These are phyloP conservation scores for Alosa alosa DNA, from an alignment of 2,113 vertebrate species.

Conservation along the genomic window DNA sequence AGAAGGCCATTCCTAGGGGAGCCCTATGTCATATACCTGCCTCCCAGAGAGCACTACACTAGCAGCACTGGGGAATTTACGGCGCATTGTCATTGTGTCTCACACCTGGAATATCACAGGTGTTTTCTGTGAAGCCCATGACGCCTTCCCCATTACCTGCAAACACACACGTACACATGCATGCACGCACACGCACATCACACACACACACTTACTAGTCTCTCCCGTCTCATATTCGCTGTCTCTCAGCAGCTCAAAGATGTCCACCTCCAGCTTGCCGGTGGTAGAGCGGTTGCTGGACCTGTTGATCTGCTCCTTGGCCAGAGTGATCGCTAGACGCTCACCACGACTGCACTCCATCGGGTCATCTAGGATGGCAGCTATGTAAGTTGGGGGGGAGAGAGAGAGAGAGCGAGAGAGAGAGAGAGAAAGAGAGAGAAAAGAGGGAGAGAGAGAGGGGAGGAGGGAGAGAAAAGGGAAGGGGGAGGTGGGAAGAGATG, in stretches of 20 bases:
- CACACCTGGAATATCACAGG: too few relatives aligned
- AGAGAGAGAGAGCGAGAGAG: slow-evolving; percentile 39
- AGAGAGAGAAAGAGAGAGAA: background rate
- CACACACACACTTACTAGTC: slow-evolving; percentile 81
- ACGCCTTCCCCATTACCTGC: background rate
- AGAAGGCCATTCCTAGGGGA: background rate
- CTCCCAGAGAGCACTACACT: too few relatives aligned
- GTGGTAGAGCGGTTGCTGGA: slow-evolving; percentile 87
- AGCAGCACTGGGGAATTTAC: too few relatives aligned
- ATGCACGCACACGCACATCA: background rate
- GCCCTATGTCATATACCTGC: too few relatives aligned
- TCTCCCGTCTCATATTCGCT: slow-evolving; percentile 98
- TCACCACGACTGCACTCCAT: slow-evolving; percentile 99
- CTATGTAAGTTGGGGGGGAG: slow-evolving; percentile 51
- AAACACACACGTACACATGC: background rate
- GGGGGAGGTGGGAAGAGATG: too few relatives aligned
- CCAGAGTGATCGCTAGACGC: slow-evolving; percentile 94
- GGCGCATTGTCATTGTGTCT: background rate
- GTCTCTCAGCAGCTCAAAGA: slow-evolving; percentile 95
- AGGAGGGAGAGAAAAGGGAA: background rate
- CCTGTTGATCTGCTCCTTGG: slow-evolving; percentile 93
- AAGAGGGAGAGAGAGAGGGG: background rate
- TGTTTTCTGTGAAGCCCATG: background rate
- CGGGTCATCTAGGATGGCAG: slow-evolving; percentile 95
- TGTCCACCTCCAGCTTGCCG: slow-evolving; percentile 92